Base-by-base conservation (phyloP, 2,113 vertebrate genomes). In the Marmota monax region DNA sequence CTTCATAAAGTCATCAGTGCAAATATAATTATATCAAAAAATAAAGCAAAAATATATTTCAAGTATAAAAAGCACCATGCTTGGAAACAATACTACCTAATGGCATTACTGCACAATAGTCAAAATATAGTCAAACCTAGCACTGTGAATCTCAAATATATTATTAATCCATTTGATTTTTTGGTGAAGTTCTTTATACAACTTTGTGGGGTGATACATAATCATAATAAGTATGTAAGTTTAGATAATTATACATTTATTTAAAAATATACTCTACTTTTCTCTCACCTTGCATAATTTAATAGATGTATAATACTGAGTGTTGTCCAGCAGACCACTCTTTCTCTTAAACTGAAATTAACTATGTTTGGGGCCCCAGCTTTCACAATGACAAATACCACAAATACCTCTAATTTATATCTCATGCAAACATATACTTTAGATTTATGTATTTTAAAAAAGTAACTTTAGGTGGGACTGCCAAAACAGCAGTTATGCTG, bases 41-140 rank as follows among this genome's bases (percentile, higher is more conserved):
- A 97, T 97, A 98, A 96, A 97, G 84, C 90, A 98, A 98, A 97
- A 97, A 97, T 97, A 97, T 97, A 98, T 97, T 98, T 99, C 98
- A 98, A 98, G 99, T 99, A 99, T 98, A 98, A 99, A 98, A 99
- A 99, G 97, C 98, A 96, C 96, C 96, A 94, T 96, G 97, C 96
- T 98, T 65, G 32, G 89, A 97, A 98, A 96, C 83, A 97, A 97
- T 94, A 96, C 97, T 96, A 96, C 94, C 98, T 98, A 97, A 88
- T 92, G 92, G 96, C 45, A 93, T 98, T 98, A 98, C 98, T 98
- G 98, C 98, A 98, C 98, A 92, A 97, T 88, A 98, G 97, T 98
- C 97, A 93, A 97, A 93, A 98, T 95, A 96, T 65, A 85, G 93
- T 88, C 83, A 4, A 88, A 93, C 63, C 80, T 93, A 9, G 72